These are phyloP conservation scores for Bryconaethiops microstoma DNA, from an alignment of 2,797 vertebrate species.

Conservation along the genomic window DNA sequence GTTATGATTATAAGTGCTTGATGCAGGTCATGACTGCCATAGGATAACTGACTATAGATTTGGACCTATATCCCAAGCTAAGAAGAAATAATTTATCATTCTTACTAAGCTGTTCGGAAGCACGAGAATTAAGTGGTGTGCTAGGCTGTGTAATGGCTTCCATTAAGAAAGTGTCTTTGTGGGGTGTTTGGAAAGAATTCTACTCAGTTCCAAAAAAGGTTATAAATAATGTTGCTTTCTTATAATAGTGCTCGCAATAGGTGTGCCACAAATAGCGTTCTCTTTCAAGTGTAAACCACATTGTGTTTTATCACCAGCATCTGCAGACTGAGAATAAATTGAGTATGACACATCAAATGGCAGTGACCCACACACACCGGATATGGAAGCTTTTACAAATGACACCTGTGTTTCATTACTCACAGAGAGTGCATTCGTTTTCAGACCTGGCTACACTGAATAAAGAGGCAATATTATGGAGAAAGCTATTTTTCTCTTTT, in stretches of 20 bases:
- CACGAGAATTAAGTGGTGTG: too few relatives aligned
- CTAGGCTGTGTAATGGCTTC: not conserved
- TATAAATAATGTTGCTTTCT: conserved; percentile 2
- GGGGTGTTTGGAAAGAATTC: not conserved
- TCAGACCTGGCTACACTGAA: not conserved
- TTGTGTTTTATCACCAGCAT: not conserved
- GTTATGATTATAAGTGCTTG: not conserved
- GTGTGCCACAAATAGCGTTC: not conserved
- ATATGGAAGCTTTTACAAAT: not conserved
- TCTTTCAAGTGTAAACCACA: not conserved
- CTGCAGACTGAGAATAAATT: not conserved
- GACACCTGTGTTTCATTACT: not conserved
- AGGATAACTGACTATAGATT: not conserved
- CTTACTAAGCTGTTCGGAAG: not conserved
- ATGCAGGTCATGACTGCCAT: not conserved
- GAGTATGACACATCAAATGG: too few relatives aligned
- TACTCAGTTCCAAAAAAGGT: not conserved
- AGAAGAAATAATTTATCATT: not conserved
- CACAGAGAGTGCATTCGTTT: not conserved
- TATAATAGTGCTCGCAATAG: not conserved
- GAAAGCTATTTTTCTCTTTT: too few relatives aligned
- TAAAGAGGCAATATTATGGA: too few relatives aligned
- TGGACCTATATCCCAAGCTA: not conserved
- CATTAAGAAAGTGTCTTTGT: not conserved
- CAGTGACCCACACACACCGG: not conserved